Base-by-base conservation (phyloP, 2,888 invertebrate genomes). In the Drosophila koepferae region DNA sequence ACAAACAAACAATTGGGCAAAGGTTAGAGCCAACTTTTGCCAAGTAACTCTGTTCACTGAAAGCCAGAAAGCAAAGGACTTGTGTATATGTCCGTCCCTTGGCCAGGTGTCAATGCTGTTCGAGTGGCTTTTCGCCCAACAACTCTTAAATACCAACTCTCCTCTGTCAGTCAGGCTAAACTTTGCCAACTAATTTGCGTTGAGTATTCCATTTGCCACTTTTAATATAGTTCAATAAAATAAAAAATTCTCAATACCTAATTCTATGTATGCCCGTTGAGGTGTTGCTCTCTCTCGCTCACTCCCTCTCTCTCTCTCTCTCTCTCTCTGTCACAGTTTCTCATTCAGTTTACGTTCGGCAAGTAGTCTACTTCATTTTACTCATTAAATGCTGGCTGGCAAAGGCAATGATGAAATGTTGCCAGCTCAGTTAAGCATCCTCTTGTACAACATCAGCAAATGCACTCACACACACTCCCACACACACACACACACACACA, bases 321-420 rank as follows among this genome's bases (percentile, higher is more conserved):
- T 28, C 28, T 28, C 28, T 28, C 28, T 28, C 28, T 28, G 23
- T 4, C 23, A 23, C 28, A 16, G 38, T 38, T 38, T 7, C 14
- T 16, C 38, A 5, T 40, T 40, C 38, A 40, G 16, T 46, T 67
- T 62, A 67, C 53, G 61, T 60, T 62, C 67, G 62, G 75, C 78
- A 83, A 83, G 86, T 74, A 65, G 67, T 61, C 72, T 75, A 80
- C 83, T 86, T 84, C 69, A 81, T 86, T 84, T 84, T 71, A 73
- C 71, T 75, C 82, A 81, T 86, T 84, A 87, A 81, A 67, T 28
- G 18, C 58, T 48, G 69, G 28, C 68, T 46, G 78, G 67, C 54
- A 63, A 73, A 73, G 55, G 69, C 66, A 73, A 74, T 82, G 74
- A 74, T 80, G 72, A 51, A 80, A 85, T 73, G 77, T 82, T 73